Conservation (phyloP, 2,888 invertebrate genomes). For the Drosophila colorata region DNA sequence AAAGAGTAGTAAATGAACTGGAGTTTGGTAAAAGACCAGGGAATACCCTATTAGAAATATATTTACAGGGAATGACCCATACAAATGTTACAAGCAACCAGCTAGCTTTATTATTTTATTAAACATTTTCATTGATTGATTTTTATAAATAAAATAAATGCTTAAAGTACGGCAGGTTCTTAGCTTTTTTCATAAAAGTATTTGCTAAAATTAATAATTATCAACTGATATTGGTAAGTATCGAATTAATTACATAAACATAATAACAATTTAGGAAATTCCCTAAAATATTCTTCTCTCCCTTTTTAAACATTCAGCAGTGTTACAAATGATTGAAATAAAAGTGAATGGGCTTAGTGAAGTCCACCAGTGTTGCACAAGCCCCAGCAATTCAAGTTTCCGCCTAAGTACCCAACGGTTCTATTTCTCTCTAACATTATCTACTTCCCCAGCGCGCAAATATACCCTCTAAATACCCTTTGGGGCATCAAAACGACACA, state of each 20-base stretch:
- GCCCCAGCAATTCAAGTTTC: neutral
- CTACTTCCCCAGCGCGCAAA: conserved; percentile 21
- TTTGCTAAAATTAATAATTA: too few relatives aligned
- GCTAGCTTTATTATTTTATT: too few relatives aligned
- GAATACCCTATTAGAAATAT: conserved; percentile 31
- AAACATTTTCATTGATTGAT: too few relatives aligned
- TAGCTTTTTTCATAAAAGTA: too few relatives aligned
- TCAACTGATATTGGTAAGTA: too few relatives aligned
- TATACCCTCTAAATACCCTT: conserved; percentile 68
- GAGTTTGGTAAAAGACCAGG: conserved; percentile 2
- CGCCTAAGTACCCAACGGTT: too few relatives aligned
- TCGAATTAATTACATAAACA: neutral
- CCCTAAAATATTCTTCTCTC: neutral
- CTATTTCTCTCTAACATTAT: conserved; percentile 21
- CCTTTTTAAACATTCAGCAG: neutral
- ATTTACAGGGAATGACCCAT: neutral
- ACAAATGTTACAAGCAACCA: too few relatives aligned
- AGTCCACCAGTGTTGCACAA: neutral
- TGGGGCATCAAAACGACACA: conserved; percentile 63
- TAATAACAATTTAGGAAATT: neutral
- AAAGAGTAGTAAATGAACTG: conserved; percentile 20
- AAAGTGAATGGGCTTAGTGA: neutral
- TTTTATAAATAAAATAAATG: neutral
- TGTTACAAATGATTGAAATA: neutral
- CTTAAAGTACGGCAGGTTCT: too few relatives aligned